A percentile compares a stretch with the other conserved stretches of the same genome.
Evolutionary conservation across 2,888 invertebrate genomes (phyloP).

Genomic region (Uloborus plumipes): DNA sequence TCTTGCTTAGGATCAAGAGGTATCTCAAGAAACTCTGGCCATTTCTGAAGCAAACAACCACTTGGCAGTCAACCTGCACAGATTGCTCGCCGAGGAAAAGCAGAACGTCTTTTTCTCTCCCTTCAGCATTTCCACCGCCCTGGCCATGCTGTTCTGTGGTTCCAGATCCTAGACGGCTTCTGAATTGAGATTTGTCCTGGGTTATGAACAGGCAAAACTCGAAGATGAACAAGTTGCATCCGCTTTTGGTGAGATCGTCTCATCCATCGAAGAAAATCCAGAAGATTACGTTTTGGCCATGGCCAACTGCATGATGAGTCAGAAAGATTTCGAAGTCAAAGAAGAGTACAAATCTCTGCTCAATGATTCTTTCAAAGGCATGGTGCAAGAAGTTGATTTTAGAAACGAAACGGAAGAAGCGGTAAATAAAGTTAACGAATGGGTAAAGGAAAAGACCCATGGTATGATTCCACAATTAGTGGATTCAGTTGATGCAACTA

Average conservation of each 20-base stretch:
- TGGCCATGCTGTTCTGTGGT: slow-evolving; percentile 71
- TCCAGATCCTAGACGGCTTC: slow-evolving; percentile 69
- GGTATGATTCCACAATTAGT: slow-evolving; percentile 69
- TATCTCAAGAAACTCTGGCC: neutral
- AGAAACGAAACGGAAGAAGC: slow-evolving; percentile 69
- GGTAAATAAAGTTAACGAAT: slow-evolving; percentile 79
- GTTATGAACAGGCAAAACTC: slow-evolving; percentile 46
- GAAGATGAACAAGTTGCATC: slow-evolving; percentile 46
- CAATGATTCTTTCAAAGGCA: slow-evolving; percentile 77
- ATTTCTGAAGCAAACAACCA: neutral
- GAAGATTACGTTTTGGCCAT: slow-evolving; percentile 68
- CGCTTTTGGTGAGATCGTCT: slow-evolving; percentile 5
- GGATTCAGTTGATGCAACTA: slow-evolving; percentile 73
- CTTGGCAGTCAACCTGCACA: slow-evolving; percentile 5
- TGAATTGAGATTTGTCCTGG: slow-evolving; percentile 68
- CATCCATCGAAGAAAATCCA: neutral
- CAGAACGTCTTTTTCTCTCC: slow-evolving; percentile 71
- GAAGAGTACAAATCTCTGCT: slow-evolving; percentile 70
- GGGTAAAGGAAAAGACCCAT: slow-evolving; percentile 86
- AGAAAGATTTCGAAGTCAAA: slow-evolving; percentile 70
- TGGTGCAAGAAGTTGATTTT: slow-evolving; percentile 78
- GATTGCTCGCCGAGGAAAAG: slow-evolving; percentile 7
- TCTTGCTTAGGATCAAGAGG: too few relatives aligned
- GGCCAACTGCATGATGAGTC: slow-evolving; percentile 81
- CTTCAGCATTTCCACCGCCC: slow-evolving; percentile 70